phyloP scores from a whole-genome alignment of 2,113 vertebrate species.

The Terrapene triunguis region DNA sequence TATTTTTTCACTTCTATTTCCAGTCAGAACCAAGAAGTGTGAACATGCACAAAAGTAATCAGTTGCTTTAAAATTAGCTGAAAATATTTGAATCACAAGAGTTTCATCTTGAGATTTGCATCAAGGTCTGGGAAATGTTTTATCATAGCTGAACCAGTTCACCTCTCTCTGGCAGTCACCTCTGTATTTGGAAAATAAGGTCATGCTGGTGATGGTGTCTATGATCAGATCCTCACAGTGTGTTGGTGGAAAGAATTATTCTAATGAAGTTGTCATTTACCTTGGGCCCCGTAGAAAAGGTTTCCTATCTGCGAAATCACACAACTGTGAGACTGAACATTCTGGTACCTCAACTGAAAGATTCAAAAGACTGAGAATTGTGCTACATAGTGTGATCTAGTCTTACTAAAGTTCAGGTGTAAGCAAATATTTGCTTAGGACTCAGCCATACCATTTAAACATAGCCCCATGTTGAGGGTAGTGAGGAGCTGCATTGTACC shows the following conservation, averaged over 20 bases:
- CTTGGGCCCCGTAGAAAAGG: background rate
- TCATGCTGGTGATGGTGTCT: background rate
- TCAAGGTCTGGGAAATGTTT: background rate
- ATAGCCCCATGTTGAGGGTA: background rate
- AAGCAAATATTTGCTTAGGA: background rate
- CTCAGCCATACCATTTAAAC: background rate
- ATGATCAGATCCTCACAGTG: background rate
- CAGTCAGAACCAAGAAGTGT: background rate
- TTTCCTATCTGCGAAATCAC: background rate
- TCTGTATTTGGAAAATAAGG: background rate
- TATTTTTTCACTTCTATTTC: background rate
- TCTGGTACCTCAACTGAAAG: background rate
- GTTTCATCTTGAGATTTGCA: background rate
- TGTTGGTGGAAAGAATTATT: background rate
- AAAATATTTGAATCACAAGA: background rate
- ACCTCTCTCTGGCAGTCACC: background rate
- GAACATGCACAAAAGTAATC: background rate
- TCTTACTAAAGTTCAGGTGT: background rate
- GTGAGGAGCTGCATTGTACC: background rate
- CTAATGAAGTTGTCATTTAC: background rate
- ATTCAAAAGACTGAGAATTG: slow-evolving; percentile 16
- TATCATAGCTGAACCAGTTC: background rate
- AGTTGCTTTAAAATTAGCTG: background rate
- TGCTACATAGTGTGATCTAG: slow-evolving; percentile 13
- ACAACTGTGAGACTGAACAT: slow-evolving; percentile 7